Base-by-base conservation (phyloP, 2,113 vertebrate genomes). In the Ophiodon elongatus region DNA sequence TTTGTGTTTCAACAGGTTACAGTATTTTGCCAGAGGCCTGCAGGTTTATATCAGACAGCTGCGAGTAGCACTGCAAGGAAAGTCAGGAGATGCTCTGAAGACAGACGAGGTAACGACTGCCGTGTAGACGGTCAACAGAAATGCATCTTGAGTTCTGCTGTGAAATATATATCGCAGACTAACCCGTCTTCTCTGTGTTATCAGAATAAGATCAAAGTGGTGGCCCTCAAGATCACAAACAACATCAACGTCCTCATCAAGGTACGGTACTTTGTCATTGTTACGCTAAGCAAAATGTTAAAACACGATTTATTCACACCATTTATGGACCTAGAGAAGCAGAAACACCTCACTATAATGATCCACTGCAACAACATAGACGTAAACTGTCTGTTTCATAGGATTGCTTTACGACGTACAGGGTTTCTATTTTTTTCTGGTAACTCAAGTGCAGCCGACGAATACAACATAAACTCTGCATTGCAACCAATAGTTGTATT, bases 181-280 rank as follows among this genome's bases (percentile, higher is more conserved):
- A 37, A 68, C 50, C 19, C 62, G 0, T 50, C 72, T 78, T 80
- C 78, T 43, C 23, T 79, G n/a, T 80, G 21, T 80, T 92, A 83
- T 33, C 93, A 99, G 99, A 99, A 99, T 94, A 99, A 99, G 95
- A 99, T 99, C 85, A 99, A 99, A 96, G 99, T 99, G 73, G 99
- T 99, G 91, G 98, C 99, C 73, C 94, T 99, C 88, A 99, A 99
- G 96, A 99, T 99, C 94, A 99, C 98, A 64, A 99, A 98, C 93
- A 99, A 99, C 93, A 99, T 99, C 84, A 99, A 99, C 68, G 94
- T 99, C 92, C 96, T 99, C 91, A 99, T 99, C 91, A 99, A 99
- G 97, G 98, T 99, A 33, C n/a, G n/a, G n/a, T n/a, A n/a, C n/a
- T n/a, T n/a, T n/a, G 33, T 0, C 2, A 7, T 19, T 6, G 41